Evolutionary conservation across 2,888 invertebrate genomes (phyloP).

Genomic region (Polymixis lichenea): DNA sequence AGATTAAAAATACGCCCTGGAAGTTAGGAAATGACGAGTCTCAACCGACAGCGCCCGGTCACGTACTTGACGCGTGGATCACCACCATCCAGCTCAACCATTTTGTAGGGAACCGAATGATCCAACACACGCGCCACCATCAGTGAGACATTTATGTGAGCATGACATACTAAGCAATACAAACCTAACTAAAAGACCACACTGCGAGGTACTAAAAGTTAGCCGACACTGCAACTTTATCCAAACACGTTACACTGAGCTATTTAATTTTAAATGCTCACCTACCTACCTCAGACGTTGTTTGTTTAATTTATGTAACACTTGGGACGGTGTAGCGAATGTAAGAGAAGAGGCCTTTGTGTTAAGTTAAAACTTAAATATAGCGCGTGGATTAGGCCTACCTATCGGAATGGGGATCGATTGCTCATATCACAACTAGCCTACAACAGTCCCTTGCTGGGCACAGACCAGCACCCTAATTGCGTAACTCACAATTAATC

Average conservation of each 20-base stretch:
- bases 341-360: background rate
- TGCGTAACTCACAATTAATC: no score
- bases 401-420: background rate
- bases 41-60: no score
- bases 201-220: constrained; percentile 1
- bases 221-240: constrained; percentile 47
- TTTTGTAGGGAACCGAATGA: no score
- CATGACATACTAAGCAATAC: no score
- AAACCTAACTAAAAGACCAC: constrained; percentile 18
- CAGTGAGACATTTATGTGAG: no score
- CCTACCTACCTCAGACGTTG: constrained; percentile 7
- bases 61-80: no score
- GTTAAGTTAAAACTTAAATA: background rate
- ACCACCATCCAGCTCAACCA: no score
- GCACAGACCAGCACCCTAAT: no score
- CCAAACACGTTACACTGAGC: constrained; percentile 4
- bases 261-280: constrained; percentile 14
- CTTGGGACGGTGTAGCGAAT: background rate
- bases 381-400: background rate
- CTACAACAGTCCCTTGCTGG: background rate
- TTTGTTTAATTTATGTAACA: constrained; percentile 22
- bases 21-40: no score
- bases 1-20: no score
- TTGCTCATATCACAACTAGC: background rate
- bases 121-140: no score